Evolutionary conservation across 2,113 vertebrate genomes (phyloP), one percentile per base, ranked within the genome.

Genomic region (Cercopithecus mona): DNA sequence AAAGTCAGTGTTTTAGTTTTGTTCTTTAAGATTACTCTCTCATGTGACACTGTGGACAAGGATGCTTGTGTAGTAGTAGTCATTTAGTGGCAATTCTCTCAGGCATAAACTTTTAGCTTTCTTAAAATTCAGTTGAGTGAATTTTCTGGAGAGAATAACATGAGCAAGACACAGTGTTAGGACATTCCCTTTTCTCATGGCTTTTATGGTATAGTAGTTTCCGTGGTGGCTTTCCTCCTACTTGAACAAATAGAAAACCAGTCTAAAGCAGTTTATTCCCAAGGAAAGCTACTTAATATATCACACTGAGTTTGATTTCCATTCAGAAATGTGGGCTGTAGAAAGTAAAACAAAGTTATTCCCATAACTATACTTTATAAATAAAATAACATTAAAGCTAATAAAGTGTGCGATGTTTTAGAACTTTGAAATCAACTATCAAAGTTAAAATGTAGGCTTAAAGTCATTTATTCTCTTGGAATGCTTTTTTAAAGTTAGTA

Each of bases 81-180:
- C 20, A 90, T 22, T 90, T 72, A 57, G 43, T 14, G 64, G 40
- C 23, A 92, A 57, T 64, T 5, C 22, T 80, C 57, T 66, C 18
- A 38, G 45, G 75, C 1, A 70, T 16, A 75, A 90, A 45, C 8
- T 64, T 68, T 50, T 30, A n/a, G 35, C 73, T 81, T 82, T 94
- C 57, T 82, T 94, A 76, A 88, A 94, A 92, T 94, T 86, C 48
- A n/a, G 17, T 50, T 92, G 16, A 82, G 38, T 82, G 35, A 43
- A 32, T 86, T 82, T 4, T 75, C 52, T 13, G 79, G 76, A 84
- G 18, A 87, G 35, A 94, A 14, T 72, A 73, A 75, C 8, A 35
- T 83, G 23, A 87, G 3, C 5, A 18, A 90, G 7, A 10, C 20
- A 3, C 22, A 32, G 22, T 72, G 9, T 61, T 32, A 52, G 40